phyloP scores from a whole-genome alignment of 2,113 vertebrate species.

The Dicerorhinus sumatrensis region DNA sequence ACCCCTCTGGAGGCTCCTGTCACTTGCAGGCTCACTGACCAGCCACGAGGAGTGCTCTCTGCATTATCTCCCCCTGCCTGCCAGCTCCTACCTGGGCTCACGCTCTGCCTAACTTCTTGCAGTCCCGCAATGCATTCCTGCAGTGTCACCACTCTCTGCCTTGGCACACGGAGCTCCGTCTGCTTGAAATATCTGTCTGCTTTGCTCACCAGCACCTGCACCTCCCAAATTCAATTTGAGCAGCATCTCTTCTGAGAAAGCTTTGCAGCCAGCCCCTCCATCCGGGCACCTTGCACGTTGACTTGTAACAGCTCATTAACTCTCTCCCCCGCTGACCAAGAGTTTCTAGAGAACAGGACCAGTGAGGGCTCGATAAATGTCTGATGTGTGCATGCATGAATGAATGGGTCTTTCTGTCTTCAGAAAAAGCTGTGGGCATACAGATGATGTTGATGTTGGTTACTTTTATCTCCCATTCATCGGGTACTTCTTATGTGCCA shows the following conservation, averaged over 20 bases:
- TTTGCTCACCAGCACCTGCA: neutral
- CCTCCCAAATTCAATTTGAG: neutral
- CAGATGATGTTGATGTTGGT: neutral
- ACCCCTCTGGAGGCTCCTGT: neutral
- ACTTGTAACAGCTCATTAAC: neutral
- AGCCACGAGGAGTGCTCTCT: too few relatives aligned
- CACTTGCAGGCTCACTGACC: neutral
- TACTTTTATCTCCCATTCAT: neutral
- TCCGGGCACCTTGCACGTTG: neutral
- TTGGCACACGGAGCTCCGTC: neutral
- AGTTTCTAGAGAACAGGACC: neutral
- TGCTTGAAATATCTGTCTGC: neutral
- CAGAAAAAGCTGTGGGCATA: neutral
- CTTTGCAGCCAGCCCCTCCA: neutral
- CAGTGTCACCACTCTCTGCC: rapidly evolving
- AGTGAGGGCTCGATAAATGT: neutral
- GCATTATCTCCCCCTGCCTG: neutral
- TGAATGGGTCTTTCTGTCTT: neutral
- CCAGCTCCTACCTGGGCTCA: neutral
- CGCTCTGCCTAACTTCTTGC: neutral
- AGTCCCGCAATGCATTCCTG: neutral
- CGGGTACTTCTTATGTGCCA: neutral
- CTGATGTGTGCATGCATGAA: neutral
- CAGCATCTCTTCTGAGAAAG: neutral
- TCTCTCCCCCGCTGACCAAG: neutral